Evolutionary conservation across 2,113 vertebrate species (phyloP), one percentile per base, ranked within the genome.

Genomic region (Melanotaenia duboulayi): DNA sequence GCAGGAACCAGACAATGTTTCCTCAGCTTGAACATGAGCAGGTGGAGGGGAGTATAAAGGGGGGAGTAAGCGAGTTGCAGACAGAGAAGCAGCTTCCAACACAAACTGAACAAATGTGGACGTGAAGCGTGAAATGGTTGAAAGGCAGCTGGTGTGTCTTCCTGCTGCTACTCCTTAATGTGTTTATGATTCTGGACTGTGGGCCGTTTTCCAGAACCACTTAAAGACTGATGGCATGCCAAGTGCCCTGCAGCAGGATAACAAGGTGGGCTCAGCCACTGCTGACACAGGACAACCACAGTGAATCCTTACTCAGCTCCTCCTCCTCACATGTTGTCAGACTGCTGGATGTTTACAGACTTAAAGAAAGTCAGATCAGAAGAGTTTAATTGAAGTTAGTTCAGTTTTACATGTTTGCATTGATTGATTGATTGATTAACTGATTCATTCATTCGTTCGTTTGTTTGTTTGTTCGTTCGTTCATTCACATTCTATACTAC

Each of bases 221-320:
- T 80, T 79, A 71, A n/a, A 76, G n/a, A 32, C 50, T 44, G 62
- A 73, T 14, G 37, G 48, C 37, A 76, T 49, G 74, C 84, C 87
- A 85, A 71, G 51, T 76, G 72, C 67, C 84, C 77, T 79, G 60
- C 57, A 14, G 84, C 87, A 3, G n/a, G 82, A 80, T 75, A 82
- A 80, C 75, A 74, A 51, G 49, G 46, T 50, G 44, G 19, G 73
- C 63, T 51, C 65, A 4, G 65, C 59, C 70, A 80, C 32, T 77
- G 81, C 86, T 84, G 83, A 88, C 83, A 86, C 78, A 80, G 35
- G 54, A 74, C 81, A 88, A 77, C 60, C 51, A 52, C 6, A 2
- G 42, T 12, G 19, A 52, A 50, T 64, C 74, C 68, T 16, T 54
- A 54, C 58, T 62, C 42, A 70, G 39, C 65, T 63, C 61, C 73